Evolutionary conservation across 2,888 invertebrate species (phyloP).

Genomic region (Meandrusa payeni): DNA sequence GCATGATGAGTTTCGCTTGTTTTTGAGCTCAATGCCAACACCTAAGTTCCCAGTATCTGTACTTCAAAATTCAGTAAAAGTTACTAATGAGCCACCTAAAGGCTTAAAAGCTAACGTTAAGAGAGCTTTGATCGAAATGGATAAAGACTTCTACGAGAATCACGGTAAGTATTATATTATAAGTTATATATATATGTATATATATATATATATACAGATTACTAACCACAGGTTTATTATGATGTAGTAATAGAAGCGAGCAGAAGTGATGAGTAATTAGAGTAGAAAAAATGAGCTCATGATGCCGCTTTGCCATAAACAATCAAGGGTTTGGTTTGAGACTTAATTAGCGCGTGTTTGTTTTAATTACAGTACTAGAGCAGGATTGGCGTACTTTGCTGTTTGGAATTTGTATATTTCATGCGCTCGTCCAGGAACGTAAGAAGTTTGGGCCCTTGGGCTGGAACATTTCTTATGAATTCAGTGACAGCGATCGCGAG

Average conservation of each 20-base stretch:
- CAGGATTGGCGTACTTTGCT: conserved; percentile 87
- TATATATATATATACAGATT: too few relatives aligned
- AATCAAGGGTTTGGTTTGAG: too few relatives aligned
- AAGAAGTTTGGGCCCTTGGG: conserved; percentile 95
- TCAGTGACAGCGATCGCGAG: conserved; percentile 95
- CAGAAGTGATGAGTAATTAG: too few relatives aligned
- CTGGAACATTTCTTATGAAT: conserved; percentile 97
- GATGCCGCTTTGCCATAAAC: too few relatives aligned
- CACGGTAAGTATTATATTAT: conserved; percentile 76
- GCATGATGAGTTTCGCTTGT: conserved; percentile 89
- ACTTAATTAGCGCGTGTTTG: too few relatives aligned
- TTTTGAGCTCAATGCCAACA: conserved; percentile 94
- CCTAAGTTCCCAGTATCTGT: conserved; percentile 93
- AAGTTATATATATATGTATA: too few relatives aligned
- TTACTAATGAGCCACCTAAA: conserved; percentile 96
- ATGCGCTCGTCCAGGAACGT: conserved; percentile 95
- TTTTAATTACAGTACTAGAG: conserved; percentile 69
- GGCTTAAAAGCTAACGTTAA: conserved; percentile 94
- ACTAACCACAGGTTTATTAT: too few relatives aligned
- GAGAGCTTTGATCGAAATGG: conserved; percentile 89
- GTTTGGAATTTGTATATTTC: conserved; percentile 94
- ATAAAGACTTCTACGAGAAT: conserved; percentile 89
- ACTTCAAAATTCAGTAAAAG: conserved; percentile 95
- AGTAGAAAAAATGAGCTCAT: too few relatives aligned
- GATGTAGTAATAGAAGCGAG: too few relatives aligned